phyloP scores from a whole-genome alignment of 1,140 invertebrate species.

The Goniozus legneri region DNA sequence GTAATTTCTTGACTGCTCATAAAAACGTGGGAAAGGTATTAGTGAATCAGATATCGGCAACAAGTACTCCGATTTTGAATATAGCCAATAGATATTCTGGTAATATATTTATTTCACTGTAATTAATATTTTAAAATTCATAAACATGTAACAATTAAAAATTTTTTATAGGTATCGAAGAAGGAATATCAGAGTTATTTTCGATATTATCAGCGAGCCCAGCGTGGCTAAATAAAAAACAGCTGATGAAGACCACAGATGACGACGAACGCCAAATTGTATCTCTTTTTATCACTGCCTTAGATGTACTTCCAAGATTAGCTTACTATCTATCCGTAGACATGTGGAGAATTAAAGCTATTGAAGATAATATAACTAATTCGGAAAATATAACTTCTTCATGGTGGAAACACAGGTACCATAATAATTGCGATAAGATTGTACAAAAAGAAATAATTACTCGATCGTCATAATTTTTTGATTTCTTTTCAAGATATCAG shows the following conservation, averaged over 20 bases:
- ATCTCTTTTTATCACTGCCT: slow-evolving; percentile 39
- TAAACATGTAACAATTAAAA: slow-evolving; percentile 8
- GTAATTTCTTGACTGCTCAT: slow-evolving; percentile 57
- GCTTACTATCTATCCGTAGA: slow-evolving; percentile 61
- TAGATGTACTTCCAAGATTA: slow-evolving; percentile 46
- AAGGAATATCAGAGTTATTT: slow-evolving; percentile 37
- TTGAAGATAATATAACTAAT: slow-evolving; percentile 48
- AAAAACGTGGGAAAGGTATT: slow-evolving; percentile 56
- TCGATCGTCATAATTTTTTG: background rate
- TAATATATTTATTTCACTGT: slow-evolving; percentile 25
- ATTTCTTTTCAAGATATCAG: slow-evolving; percentile 25
- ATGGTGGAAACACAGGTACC: slow-evolving; percentile 55
- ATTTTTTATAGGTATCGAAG: slow-evolving; percentile 32
- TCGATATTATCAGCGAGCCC: slow-evolving; percentile 39
- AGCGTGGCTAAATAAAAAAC: slow-evolving; percentile 30
- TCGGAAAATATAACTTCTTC: slow-evolving; percentile 27
- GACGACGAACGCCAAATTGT: slow-evolving; percentile 27
- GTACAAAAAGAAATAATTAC: background rate
- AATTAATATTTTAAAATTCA: slow-evolving; percentile 4
- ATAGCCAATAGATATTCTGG: slow-evolving; percentile 58
- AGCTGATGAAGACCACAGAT: slow-evolving; percentile 25
- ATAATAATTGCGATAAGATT: background rate
- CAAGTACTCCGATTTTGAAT: slow-evolving; percentile 56
- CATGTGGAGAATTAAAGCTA: slow-evolving; percentile 58
- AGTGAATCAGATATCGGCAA: slow-evolving; percentile 51